Evolutionary conservation across 2,888 invertebrate genomes (phyloP).

Genomic region (Liopterus haemorrhoidalis): DNA sequence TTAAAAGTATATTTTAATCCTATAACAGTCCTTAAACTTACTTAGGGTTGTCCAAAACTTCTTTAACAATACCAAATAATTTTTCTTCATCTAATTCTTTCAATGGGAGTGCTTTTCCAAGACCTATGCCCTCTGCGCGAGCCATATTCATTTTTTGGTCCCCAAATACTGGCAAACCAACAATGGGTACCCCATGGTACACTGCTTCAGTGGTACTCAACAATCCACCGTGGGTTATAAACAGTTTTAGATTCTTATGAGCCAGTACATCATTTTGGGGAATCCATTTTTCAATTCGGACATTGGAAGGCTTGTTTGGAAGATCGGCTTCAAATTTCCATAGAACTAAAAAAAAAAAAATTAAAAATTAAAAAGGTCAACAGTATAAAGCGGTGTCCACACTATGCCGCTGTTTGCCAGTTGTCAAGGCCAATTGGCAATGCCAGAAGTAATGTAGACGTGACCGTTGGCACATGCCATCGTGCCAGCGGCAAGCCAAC

Average conservation of each 20-base stretch:
- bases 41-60: slow-evolving; percentile 42
- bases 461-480: too few relatives aligned
- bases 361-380: too few relatives aligned
- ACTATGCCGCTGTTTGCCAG: too few relatives aligned
- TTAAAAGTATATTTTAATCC: too few relatives aligned
- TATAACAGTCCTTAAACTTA: too few relatives aligned
- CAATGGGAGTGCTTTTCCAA: neutral
- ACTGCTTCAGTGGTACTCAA: slow-evolving; percentile 7
- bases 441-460: too few relatives aligned
- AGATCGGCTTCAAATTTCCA: slow-evolving; percentile 46
- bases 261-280: slow-evolving; percentile 39
- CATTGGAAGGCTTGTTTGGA: slow-evolving; percentile 37
- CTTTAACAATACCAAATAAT: slow-evolving; percentile 27
- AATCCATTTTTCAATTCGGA: slow-evolving; percentile 39
- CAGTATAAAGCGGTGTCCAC: too few relatives aligned
- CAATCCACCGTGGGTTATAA: slow-evolving; percentile 1
- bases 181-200: neutral
- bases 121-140: neutral
- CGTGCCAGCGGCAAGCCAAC: too few relatives aligned
- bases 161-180: neutral
- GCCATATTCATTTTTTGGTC: slow-evolving; percentile 4
- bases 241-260: neutral
- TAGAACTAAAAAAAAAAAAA: too few relatives aligned
- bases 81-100: neutral
- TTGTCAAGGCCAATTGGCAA: too few relatives aligned